Evolutionary conservation across 2,888 invertebrate genomes (phyloP), one percentile per base, ranked within the genome.

Genomic region (Cheilosia vulpina): DNA sequence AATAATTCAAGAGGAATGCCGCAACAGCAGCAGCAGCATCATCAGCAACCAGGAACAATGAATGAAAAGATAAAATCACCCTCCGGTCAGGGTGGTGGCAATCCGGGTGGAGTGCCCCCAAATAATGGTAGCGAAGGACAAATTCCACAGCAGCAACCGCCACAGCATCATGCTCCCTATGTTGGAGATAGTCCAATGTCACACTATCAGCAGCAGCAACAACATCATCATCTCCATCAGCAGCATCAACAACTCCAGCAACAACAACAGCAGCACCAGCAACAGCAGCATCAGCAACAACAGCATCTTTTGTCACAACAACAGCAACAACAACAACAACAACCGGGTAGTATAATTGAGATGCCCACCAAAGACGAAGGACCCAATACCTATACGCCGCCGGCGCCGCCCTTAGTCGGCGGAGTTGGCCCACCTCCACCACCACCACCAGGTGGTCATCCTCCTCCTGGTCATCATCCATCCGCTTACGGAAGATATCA

Each of bases 1-100:
- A 62, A 72, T 63, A 78, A 72, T 81, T 76, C 76, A 66, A 57
- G 84, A 85, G 80, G 75, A 81, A 81, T 89, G 88, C 88, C 93
- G 93, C 90, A 90, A 88, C 88, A 88, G 87, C 87, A 87, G 88
- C 89, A 75, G 73, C 87, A 87, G 73, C 81, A 80, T 58, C 87
- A 87, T 80, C 87, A 87, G 80, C 89, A 88, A 87, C 71, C 87
- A 87, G 87, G 88, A 88, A 80, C 81, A 88, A 90, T 91, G 91
- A 91, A 91, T 90, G 91, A 91, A 77, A 91, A 91, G 91, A 91
- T 91, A 87, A 91, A 91, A 89, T 91, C 91, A 88, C 92, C 91
- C 88, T 91, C 91, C 80, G 90, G 90, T 78, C 91, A 91, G 90
- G 89, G 90, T 88, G 89, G 50, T 60, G 55, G 68, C 57, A 85